Evolutionary conservation across 2,113 vertebrate genomes (phyloP).

Genomic region (Paralichthys olivaceus): DNA sequence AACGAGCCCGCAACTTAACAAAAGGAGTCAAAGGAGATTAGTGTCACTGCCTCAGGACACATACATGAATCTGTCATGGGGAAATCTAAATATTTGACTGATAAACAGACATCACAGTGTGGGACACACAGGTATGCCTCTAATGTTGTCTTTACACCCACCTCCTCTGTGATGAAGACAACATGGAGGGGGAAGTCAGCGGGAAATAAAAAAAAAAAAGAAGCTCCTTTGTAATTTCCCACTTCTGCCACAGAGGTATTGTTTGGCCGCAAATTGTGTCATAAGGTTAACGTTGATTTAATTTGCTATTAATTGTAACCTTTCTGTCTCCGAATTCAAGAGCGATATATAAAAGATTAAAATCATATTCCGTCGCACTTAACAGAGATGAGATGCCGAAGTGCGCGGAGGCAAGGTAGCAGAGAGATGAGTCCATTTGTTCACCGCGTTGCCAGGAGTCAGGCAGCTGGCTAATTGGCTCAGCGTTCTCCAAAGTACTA

Average conservation of each 20-base stretch:
- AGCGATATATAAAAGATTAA: conserved; percentile 65
- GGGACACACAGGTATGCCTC: neutral
- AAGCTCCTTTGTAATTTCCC: conserved; percentile 24
- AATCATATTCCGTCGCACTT: conserved; percentile 61
- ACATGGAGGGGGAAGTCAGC: neutral
- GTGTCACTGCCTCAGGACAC: neutral
- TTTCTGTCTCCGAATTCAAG: conserved; percentile 53
- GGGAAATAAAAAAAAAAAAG: neutral
- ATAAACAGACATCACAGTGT: neutral
- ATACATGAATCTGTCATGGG: neutral
- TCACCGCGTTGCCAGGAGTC: conserved; percentile 56
- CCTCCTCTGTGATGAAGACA: conserved; percentile 4
- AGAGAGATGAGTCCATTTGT: conserved; percentile 70
- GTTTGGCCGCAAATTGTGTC: conserved; percentile 67
- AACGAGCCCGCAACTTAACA: neutral
- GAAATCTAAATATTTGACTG: neutral
- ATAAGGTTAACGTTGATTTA: conserved; percentile 78
- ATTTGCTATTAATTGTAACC: conserved; percentile 77
- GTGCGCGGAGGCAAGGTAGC: conserved; percentile 33
- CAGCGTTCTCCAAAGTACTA: conserved; percentile 59
- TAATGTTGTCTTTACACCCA: conserved; percentile 5
- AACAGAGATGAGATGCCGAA: conserved; percentile 35
- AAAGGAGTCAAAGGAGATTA: neutral
- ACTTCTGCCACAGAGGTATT: conserved; percentile 32
- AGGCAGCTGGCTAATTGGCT: conserved; percentile 74